Evolutionary conservation across 2,888 invertebrate species (phyloP), one percentile per base, ranked within the genome.

Genomic region (Leptopterna dolabrata): DNA sequence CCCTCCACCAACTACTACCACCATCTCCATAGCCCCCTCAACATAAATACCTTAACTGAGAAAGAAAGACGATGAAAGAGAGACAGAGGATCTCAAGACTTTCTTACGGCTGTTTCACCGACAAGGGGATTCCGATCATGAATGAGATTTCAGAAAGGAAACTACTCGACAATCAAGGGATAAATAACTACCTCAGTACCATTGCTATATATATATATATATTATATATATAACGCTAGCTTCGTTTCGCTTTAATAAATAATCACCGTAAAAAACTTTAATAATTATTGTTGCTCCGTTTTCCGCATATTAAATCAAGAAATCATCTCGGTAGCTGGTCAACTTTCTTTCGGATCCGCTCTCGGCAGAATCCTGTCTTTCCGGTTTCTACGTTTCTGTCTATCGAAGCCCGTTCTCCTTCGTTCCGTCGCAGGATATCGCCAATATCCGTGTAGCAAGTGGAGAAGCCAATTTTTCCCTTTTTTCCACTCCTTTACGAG

Each of bases 61-160:
- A 73, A 73, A 36, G 41, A 73, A 73, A 73, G 30, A 73, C 1
- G 6, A 24, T 6, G 73, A 55, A 19, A 19, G 14, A 36, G n/a
- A 73, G 36, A 73, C 16, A 45, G 78, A 78, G 41, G 24, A 27
- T 78, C 43, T n/a, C 13, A 11, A 45, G 19, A 73, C 14, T 14
- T 29, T 43, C 85, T 27, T 41, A 14, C 7, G 83, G 47, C 27
- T 27, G 45, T 70, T 47, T 83, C 70, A 70, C 85, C 85, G 85
- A 85, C 85, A 85, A 85, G 85, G 76, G 85, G 76, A 85, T 85
- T 85, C 85, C 85, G 76, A 85, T 85, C 85, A 85, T 85, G 85
- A 85, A 85, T 85, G 85, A 85, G 73, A 85, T 85, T 85, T 85
- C 73, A 73, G 76, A 85, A 85, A 71, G 76, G 85, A 43, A 85